These are phyloP conservation scores for Eumerus sabulonum DNA, from an alignment of 2,888 invertebrate species.

Conservation along the genomic window DNA sequence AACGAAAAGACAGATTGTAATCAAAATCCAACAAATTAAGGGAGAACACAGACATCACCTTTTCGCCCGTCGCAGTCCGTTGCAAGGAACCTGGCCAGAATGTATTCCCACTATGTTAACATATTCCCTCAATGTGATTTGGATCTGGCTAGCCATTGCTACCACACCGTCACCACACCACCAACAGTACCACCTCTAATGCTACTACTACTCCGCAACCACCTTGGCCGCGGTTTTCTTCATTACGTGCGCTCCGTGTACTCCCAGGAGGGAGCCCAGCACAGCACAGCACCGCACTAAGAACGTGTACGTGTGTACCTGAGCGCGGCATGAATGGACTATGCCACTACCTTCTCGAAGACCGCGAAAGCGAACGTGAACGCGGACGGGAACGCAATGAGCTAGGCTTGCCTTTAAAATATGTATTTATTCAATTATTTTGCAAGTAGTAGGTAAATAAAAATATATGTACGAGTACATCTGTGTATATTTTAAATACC, in stretches of 20 bases:
- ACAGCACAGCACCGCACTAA: slow-evolving; percentile 21
- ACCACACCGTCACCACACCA: slow-evolving; percentile 14
- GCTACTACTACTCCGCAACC: slow-evolving; percentile 32
- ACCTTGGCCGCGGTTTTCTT: slow-evolving; percentile 45
- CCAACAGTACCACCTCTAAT: slow-evolving; percentile 22
- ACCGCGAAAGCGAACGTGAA: no score
- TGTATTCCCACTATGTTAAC: slow-evolving; percentile 64
- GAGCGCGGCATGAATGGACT: slow-evolving; percentile 62
- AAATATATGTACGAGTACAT: slow-evolving; percentile 47
- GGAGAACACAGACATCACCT: slow-evolving; percentile 73
- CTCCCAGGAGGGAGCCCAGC: slow-evolving; percentile 63
- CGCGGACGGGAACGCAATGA: slow-evolving; percentile 60
- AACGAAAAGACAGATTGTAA: slow-evolving; percentile 71
- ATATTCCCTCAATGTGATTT: slow-evolving; percentile 56
- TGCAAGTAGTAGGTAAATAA: slow-evolving; percentile 71
- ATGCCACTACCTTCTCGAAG: slow-evolving; percentile 1
- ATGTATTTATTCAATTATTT: slow-evolving; percentile 72
- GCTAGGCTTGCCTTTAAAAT: slow-evolving; percentile 69
- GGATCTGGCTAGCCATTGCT: slow-evolving; percentile 30
- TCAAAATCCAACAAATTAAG: slow-evolving; percentile 73
- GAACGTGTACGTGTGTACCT: slow-evolving; percentile 48
- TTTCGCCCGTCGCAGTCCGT: slow-evolving; percentile 51
- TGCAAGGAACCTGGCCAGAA: neutral
- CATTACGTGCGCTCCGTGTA: slow-evolving; percentile 49
- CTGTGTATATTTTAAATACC: slow-evolving; percentile 54